A percentile compares a stretch with the other conserved stretches of the same genome.
phyloP scores from a whole-genome alignment of 1,140 invertebrate genomes.

The Eueides isabella region DNA sequence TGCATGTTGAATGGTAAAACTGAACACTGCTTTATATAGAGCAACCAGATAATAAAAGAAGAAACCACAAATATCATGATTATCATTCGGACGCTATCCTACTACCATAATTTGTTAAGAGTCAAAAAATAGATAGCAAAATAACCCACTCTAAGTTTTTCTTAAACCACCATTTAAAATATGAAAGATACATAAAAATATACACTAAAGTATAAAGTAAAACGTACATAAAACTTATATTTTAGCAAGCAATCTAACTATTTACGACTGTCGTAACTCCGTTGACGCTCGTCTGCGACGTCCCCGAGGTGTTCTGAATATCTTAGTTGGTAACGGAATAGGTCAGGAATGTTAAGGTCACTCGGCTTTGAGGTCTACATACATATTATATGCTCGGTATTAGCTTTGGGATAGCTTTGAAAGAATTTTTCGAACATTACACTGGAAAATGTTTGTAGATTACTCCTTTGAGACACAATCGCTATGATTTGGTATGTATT shows the following conservation, averaged over 20 bases:
- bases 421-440: slow-evolving; percentile 5
- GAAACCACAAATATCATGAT: background rate
- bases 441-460: background rate
- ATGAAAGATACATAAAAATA: background rate
- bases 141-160: too few species aligned
- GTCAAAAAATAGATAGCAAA: too few species aligned
- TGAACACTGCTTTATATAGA: too few species aligned
- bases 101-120: too few species aligned
- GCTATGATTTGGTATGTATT: too few species aligned
- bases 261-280: background rate
- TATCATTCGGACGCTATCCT: too few species aligned
- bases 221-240: background rate
- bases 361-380: slow-evolving; percentile 12
- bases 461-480: background rate
- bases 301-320: slow-evolving; percentile 12
- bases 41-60: too few species aligned
- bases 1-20: too few species aligned
- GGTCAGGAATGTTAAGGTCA: slow-evolving; percentile 12
- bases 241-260: background rate
- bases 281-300: slow-evolving; percentile 1
- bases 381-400: slow-evolving; percentile 12
- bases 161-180: background rate
- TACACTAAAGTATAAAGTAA: background rate
- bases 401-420: slow-evolving; percentile 9
- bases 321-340: slow-evolving; percentile 14